Percentiles rank a stretch among this genome's conserved stretches.
These are phyloP conservation scores for Helobdella robusta DNA, from an alignment of 2,888 invertebrate species.

Conservation along the genomic window DNA sequence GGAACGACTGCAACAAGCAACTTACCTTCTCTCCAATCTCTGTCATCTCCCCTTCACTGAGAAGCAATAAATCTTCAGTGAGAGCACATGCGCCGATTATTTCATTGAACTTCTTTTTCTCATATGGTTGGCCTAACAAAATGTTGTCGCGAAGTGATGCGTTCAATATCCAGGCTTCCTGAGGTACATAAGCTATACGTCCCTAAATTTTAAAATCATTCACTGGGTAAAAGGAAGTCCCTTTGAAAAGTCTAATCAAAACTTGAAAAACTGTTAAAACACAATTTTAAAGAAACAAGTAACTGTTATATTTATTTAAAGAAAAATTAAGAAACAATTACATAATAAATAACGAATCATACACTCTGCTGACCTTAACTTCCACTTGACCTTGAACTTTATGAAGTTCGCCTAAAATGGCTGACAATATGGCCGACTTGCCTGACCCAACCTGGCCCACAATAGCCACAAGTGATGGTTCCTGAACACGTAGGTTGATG, in stretches of 20 bases:
- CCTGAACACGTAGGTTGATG: not conserved
- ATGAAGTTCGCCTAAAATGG: not conserved
- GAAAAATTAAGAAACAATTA: no score
- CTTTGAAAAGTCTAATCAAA: not conserved
- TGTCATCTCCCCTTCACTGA: constrained; percentile 78
- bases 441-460: constrained; percentile 13
- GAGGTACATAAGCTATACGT: constrained; percentile 53
- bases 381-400: constrained; percentile 7
- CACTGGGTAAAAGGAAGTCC: not conserved
- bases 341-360: no score
- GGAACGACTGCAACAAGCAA: no score
- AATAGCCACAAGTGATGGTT: not conserved
- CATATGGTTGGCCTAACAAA: constrained; percentile 70
- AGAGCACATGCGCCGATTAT: constrained; percentile 77
- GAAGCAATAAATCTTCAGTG: constrained; percentile 76
- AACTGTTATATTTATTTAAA: no score
- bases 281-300: no score
- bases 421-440: constrained; percentile 11
- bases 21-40: constrained; percentile 89
- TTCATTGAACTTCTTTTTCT: constrained; percentile 64
- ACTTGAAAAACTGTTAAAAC: no score
- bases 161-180: constrained; percentile 89
- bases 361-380: constrained; percentile 9
- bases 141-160: constrained; percentile 85
- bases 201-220: constrained; percentile 41